Conservation (phyloP, 1,140 invertebrate species). For the Halesus radiatus region DNA sequence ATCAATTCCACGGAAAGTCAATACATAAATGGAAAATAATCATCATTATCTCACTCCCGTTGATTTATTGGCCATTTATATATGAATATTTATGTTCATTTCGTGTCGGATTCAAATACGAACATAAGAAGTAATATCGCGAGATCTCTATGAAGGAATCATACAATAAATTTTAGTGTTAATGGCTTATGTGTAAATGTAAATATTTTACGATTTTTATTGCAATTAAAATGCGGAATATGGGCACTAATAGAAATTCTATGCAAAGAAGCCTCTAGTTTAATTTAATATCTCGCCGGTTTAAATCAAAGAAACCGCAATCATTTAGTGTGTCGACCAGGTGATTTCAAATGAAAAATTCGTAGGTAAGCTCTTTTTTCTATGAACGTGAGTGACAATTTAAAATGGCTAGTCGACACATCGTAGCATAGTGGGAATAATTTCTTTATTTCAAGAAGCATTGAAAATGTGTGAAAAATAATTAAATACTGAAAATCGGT, state of each 20-base stretch:
- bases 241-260: not conserved
- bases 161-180: constrained; percentile 1
- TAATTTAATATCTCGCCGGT: too few species aligned
- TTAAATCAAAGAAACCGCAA: too few species aligned
- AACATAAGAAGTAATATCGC: not conserved
- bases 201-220: constrained; percentile 20
- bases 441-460: too few species aligned
- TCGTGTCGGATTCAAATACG: not conserved
- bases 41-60: constrained; percentile 7
- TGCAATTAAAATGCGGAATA: constrained; percentile 28
- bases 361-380: too few species aligned
- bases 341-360: too few species aligned
- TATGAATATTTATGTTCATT: constrained; percentile 2
- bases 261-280: not conserved
- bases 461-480: too few species aligned
- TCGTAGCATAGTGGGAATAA: too few species aligned
- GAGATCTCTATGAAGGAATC: constrained; percentile 1
- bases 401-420: too few species aligned
- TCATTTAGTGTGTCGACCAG: too few species aligned
- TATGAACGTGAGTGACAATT: too few species aligned
- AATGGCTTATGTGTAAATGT: constrained; percentile 11
- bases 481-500: too few species aligned
- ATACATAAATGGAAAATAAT: not conserved
- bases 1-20: not conserved
- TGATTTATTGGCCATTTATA: constrained; percentile 7